Percentiles rank a stretch among this genome's conserved stretches.
phyloP scores from a whole-genome alignment of 2,888 invertebrate genomes.

The Ecdyonurus torrentis region DNA sequence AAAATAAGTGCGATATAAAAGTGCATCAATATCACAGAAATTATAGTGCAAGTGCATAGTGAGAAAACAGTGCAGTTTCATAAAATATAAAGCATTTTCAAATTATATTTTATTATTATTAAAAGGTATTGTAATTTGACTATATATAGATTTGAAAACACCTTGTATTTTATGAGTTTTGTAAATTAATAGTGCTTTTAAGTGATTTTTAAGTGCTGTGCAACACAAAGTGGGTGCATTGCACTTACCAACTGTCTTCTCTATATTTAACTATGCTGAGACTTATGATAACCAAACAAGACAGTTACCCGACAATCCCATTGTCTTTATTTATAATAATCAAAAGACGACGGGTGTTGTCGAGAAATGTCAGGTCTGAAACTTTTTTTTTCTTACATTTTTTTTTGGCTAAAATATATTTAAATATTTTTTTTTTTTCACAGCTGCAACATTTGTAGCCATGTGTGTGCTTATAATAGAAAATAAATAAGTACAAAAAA shows the following conservation, averaged over 20 bases:
- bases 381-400: neutral
- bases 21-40: no score
- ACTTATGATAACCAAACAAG: neutral
- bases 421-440: neutral
- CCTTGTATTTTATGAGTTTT: no score
- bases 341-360: slow-evolving; percentile 2
- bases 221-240: neutral
- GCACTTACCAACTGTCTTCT: neutral
- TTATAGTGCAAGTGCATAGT: neutral
- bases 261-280: neutral
- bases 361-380: neutral
- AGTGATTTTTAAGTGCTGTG: neutral
- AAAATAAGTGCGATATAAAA: neutral
- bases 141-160: no score
- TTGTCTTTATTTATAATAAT: neutral
- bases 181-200: neutral
- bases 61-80: neutral
- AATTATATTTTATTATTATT: neutral
- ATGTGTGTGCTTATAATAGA: neutral
- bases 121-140: no score
- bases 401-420: neutral
- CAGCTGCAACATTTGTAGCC: neutral
- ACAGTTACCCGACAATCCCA: neutral
- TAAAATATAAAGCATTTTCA: neutral
- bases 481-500: neutral